Percentiles rank a stretch among this genome's conserved stretches.
Conservation (phyloP, 1,140 invertebrate genomes). For the Coenobita brevimanus region DNA sequence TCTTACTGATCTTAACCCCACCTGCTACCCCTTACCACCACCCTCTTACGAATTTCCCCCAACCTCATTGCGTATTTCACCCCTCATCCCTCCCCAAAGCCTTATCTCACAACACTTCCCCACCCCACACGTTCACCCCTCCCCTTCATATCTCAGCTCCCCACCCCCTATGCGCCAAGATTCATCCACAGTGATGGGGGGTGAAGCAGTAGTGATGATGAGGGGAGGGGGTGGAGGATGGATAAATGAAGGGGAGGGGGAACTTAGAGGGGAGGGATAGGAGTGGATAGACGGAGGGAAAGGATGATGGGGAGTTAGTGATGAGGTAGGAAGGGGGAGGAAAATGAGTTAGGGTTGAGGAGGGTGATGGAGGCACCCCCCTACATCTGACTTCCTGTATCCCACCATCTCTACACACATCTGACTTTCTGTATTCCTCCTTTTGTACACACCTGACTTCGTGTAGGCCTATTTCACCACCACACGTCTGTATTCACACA, state of each 20-base stretch:
- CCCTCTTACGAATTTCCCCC: no score
- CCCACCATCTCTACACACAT: no score
- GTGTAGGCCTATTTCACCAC: no score
- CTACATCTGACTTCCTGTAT: no score
- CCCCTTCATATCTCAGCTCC: neutral
- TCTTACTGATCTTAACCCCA: no score
- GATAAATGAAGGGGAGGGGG: neutral
- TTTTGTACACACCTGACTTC: no score
- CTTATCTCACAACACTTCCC: neutral
- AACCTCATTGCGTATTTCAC: neutral
- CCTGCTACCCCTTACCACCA: no score
- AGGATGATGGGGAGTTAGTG: neutral
- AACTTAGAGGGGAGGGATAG: neutral
- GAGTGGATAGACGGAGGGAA: neutral
- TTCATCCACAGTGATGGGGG: neutral
- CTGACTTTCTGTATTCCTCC: no score
- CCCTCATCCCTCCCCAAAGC: no score
- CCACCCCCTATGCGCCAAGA: neutral
- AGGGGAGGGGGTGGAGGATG: no score
- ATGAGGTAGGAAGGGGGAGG: neutral
- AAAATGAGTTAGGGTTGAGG: no score
- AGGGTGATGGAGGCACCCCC: neutral
- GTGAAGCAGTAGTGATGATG: neutral
- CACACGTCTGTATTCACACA: no score
- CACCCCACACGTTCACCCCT: neutral